Percentiles rank a stretch among this genome's conserved stretches.
Evolutionary conservation across 2,888 invertebrate species (phyloP).

Genomic region (Nysson spinosus): DNA sequence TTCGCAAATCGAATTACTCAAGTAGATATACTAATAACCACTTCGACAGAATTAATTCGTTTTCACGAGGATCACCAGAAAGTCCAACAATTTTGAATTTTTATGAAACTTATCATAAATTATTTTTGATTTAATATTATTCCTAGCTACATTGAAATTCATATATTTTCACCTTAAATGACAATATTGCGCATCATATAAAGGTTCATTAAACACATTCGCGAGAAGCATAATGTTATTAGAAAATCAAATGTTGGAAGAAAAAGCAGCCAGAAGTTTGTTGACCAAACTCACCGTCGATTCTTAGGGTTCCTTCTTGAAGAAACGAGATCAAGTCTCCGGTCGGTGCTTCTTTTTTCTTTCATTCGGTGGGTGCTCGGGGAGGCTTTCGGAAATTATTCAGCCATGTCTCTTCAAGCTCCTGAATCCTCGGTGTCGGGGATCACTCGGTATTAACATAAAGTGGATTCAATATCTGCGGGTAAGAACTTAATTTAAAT

Average conservation of each 20-base stretch:
- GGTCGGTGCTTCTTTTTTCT: not conserved
- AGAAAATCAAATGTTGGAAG: slow-evolving; percentile 9
- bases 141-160: too few species aligned
- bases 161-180: too few species aligned
- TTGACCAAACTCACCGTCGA: slow-evolving; percentile 29
- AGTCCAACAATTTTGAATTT: too few species aligned
- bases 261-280: slow-evolving; percentile 8
- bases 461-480: slow-evolving; percentile 70
- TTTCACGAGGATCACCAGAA: too few species aligned
- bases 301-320: slow-evolving; percentile 42
- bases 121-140: too few species aligned
- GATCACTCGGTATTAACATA: slow-evolving; percentile 68
- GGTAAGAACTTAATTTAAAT: slow-evolving; percentile 70
- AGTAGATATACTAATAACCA: too few species aligned
- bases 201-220: too few species aligned
- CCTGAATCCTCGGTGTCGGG: slow-evolving; percentile 29
- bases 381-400: slow-evolving; percentile 56
- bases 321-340: slow-evolving; percentile 48
- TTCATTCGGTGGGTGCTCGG: not conserved
- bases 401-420: slow-evolving; percentile 36
- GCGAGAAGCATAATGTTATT: slow-evolving; percentile 35
- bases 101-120: too few species aligned
- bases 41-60: too few species aligned
- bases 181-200: too few species aligned
- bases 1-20: too few species aligned